These are phyloP conservation scores for Margaritifera margaritifera DNA, from an alignment of 2,888 invertebrate genomes.

Conservation along the genomic window DNA sequence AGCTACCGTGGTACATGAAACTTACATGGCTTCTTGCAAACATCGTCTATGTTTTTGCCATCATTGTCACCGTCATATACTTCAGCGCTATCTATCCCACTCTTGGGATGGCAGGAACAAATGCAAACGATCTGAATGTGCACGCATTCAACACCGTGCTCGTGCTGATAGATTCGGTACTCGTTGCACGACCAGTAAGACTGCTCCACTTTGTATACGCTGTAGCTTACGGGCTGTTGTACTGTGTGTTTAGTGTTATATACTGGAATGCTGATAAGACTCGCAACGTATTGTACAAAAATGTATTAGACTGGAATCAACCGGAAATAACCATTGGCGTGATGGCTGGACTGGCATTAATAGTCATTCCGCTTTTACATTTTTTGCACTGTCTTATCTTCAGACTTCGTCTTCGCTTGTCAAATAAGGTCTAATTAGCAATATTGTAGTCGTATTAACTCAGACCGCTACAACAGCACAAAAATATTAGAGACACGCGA, in stretches of 20 bases:
- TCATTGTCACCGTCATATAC: conserved; percentile 60
- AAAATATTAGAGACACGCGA: too few relatives aligned
- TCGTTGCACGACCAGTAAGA: conserved; percentile 55
- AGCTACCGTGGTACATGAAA: conserved; percentile 46
- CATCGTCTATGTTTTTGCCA: conserved; percentile 42
- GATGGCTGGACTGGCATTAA: conserved; percentile 31
- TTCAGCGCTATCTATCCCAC: conserved; percentile 53
- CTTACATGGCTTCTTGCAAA: conserved; percentile 57
- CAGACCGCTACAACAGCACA: too few relatives aligned
- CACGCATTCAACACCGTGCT: conserved; percentile 56
- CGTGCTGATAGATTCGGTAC: conserved; percentile 47
- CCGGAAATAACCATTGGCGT: conserved; percentile 43
- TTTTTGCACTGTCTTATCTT: conserved; percentile 44
- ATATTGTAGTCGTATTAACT: too few relatives aligned
- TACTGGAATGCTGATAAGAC: conserved; percentile 60
- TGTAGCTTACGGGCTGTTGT: conserved; percentile 44
- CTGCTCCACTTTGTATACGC: conserved; percentile 57
- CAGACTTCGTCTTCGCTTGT: conserved; percentile 26
- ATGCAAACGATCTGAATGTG: conserved; percentile 47
- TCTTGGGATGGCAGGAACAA: conserved; percentile 13
- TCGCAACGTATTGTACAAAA: conserved; percentile 59
- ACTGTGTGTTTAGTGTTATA: conserved; percentile 51
- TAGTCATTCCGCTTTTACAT: conserved; percentile 48
- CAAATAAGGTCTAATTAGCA: too few relatives aligned
- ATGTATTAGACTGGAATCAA: conserved; percentile 65